These are phyloP conservation scores for Brachycybe producta DNA, from an alignment of 2,888 invertebrate species.

Conservation along the genomic window DNA sequence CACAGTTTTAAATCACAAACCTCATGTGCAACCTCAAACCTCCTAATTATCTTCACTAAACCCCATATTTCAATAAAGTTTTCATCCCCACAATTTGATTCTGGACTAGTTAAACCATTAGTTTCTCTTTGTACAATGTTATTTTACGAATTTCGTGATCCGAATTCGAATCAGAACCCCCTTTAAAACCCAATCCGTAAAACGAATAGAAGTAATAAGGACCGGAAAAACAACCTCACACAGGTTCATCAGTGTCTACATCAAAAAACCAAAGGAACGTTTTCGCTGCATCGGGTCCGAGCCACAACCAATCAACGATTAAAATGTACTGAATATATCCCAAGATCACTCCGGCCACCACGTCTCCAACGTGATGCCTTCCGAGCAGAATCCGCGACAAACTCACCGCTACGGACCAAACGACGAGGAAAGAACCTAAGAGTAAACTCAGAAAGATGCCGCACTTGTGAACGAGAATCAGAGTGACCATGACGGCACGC, in stretches of 20 bases:
- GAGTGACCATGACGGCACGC: conserved; percentile 53
- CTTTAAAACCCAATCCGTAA: no score
- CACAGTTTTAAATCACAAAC: no score
- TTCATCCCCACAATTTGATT: no score
- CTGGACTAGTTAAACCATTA: no score
- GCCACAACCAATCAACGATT: conserved; percentile 53
- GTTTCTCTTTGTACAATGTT: no score
- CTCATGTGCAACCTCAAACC: no score
- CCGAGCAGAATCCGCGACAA: conserved; percentile 67
- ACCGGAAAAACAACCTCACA: no score
- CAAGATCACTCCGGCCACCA: conserved; percentile 56
- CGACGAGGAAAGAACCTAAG: conserved; percentile 48
- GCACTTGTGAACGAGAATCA: conserved; percentile 1
- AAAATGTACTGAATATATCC: conserved; percentile 55
- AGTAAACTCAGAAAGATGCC: conserved; percentile 38
- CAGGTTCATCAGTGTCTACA: conserved; percentile 1
- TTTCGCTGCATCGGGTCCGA: conserved; percentile 35
- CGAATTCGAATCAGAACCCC: no score
- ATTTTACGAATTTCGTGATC: no score
- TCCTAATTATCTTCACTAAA: no score
- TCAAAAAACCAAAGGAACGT: conserved; percentile 3
- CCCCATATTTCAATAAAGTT: no score
- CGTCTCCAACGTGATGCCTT: conserved; percentile 77
- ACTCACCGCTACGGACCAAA: conserved; percentile 62
- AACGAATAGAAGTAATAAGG: no score